A percentile compares a stretch with the other conserved stretches of the same genome.
phyloP scores from a whole-genome alignment of 1,140 invertebrate species.

The Drosophila auraria region DNA sequence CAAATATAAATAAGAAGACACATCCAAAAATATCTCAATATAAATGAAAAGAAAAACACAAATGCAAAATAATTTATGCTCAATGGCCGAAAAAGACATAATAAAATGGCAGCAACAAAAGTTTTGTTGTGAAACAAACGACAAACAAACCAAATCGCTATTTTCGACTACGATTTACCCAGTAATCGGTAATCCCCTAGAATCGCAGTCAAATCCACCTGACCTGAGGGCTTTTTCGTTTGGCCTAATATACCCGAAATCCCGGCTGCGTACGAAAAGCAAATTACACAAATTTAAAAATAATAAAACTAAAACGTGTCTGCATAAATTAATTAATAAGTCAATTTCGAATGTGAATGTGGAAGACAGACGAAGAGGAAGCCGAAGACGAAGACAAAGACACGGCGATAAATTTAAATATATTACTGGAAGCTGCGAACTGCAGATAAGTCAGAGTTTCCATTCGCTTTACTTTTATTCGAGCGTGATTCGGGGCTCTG shows the following conservation, averaged over 20 bases:
- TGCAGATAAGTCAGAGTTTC: conserved; percentile 42
- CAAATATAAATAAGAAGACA: conserved; percentile 41
- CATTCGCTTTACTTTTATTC: conserved; percentile 13
- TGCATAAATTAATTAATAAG: conserved; percentile 85
- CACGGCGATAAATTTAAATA: conserved; percentile 50
- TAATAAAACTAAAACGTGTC: conserved; percentile 85
- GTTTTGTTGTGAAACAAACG: conserved; percentile 45
- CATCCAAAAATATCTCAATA: conserved; percentile 56
- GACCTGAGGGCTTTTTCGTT: neutral
- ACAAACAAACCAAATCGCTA: conserved; percentile 49
- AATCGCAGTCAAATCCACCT: conserved; percentile 23
- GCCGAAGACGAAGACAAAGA: conserved; percentile 20
- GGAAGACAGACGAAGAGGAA: conserved; percentile 27
- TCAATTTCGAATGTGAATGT: conserved; percentile 68
- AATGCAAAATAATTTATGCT: conserved; percentile 76
- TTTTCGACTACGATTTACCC: conserved; percentile 31
- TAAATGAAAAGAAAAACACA: conserved; percentile 62
- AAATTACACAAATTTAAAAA: conserved; percentile 83
- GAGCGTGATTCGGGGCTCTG: conserved; percentile 8
- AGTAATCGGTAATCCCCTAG: conserved; percentile 19
- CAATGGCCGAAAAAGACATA: conserved; percentile 60
- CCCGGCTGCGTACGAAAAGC: conserved; percentile 30
- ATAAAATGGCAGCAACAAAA: conserved; percentile 50
- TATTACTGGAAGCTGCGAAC: conserved; percentile 43
- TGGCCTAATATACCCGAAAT: conserved; percentile 19